Evolutionary conservation across 2,888 invertebrate species (phyloP).

Genomic region (Tetheella fluctuosa): DNA sequence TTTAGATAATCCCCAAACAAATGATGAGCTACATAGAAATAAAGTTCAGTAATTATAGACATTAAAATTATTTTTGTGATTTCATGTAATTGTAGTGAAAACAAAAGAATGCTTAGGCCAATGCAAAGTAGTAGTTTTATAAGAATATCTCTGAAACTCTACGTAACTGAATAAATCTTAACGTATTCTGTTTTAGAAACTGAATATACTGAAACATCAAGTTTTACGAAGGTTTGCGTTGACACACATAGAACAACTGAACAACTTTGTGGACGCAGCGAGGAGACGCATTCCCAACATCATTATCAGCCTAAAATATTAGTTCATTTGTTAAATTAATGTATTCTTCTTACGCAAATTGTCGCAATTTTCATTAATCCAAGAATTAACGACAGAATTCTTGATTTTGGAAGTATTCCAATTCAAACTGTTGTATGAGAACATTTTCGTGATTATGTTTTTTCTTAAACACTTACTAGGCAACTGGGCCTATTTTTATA

Average conservation of each 20-base stretch:
- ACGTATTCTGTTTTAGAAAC: neutral
- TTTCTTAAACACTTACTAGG: slow-evolving; percentile 67
- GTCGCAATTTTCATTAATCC: slow-evolving; percentile 72
- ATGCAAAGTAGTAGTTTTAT: too few relatives aligned
- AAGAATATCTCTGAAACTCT: neutral
- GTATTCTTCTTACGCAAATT: slow-evolving; percentile 41
- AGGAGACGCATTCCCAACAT: slow-evolving; percentile 8
- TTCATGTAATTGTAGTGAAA: too few relatives aligned
- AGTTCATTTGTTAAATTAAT: slow-evolving; percentile 41
- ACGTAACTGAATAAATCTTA: neutral
- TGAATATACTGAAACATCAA: slow-evolving; percentile 18
- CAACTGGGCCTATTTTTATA: slow-evolving; percentile 69
- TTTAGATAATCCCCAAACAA: neutral
- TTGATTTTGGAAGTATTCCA: slow-evolving; percentile 77
- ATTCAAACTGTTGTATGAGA: slow-evolving; percentile 68
- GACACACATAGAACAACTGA: slow-evolving; percentile 1
- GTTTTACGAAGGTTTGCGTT: slow-evolving; percentile 3
- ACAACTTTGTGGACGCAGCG: slow-evolving; percentile 8
- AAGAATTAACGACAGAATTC: slow-evolving; percentile 69
- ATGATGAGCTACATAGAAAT: neutral
- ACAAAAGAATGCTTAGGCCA: too few relatives aligned
- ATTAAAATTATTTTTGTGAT: too few relatives aligned
- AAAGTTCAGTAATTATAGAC: too few relatives aligned
- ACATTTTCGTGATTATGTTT: slow-evolving; percentile 75
- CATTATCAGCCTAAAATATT: slow-evolving; percentile 20